Conservation (phyloP, 2,888 invertebrate species). For the Meandrusa payeni region DNA sequence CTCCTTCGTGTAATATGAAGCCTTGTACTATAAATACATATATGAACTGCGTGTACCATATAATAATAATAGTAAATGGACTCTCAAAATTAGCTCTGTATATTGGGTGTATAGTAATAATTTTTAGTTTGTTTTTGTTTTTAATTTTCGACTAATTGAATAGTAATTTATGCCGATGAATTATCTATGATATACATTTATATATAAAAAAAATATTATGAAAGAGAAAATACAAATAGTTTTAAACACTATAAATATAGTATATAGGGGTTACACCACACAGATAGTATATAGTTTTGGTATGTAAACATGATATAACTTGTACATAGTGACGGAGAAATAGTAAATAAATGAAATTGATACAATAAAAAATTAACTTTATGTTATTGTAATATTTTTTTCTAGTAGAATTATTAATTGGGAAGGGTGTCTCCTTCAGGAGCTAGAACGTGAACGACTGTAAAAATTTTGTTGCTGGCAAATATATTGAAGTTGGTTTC, state of each 20-base stretch:
- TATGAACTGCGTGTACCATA: conserved; percentile 69
- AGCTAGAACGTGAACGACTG: conserved; percentile 49
- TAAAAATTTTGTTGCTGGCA: conserved; percentile 59
- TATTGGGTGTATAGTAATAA: conserved; percentile 78
- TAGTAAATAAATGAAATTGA: conserved; percentile 73
- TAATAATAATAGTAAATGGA: conserved; percentile 62
- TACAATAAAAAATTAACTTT: conserved; percentile 72
- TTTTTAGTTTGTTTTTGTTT: conserved; percentile 60
- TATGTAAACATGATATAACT: conserved; percentile 73
- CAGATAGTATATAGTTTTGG: conserved; percentile 76
- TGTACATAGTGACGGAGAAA: conserved; percentile 76
- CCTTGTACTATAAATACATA: conserved; percentile 71
- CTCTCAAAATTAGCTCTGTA: conserved; percentile 71
- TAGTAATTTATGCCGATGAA: conserved; percentile 79
- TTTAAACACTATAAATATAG: conserved; percentile 77
- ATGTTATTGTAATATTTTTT: conserved; percentile 74
- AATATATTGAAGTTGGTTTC: conserved; percentile 49
- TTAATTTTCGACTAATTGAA: conserved; percentile 69
- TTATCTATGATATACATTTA: conserved; percentile 70
- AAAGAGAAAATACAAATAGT: conserved; percentile 75
- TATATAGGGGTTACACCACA: conserved; percentile 72
- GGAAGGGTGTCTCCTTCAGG: conserved; percentile 29
- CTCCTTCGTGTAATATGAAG: conserved; percentile 60
- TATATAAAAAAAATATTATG: conserved; percentile 60
- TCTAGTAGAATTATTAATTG: conserved; percentile 53